Percentiles rank a stretch among this genome's conserved stretches.
Conservation (phyloP, 2,888 invertebrate genomes). For the Acronicta alni region DNA sequence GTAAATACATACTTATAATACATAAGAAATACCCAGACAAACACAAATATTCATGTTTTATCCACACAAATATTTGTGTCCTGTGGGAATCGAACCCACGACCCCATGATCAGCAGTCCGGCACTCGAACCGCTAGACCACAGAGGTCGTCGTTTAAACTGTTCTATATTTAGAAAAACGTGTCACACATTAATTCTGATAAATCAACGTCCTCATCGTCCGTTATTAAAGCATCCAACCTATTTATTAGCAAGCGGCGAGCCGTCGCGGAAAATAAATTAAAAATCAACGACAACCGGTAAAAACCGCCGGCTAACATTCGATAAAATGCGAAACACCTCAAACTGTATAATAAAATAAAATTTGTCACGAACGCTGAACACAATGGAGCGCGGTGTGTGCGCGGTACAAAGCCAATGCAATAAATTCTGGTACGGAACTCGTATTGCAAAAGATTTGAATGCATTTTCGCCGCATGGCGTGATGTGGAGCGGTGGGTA, state of each 20-base stretch:
- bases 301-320: constrained; percentile 41
- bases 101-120: too few species aligned
- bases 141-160: too few species aligned
- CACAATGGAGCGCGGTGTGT: constrained; percentile 74
- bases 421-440: constrained; percentile 78
- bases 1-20: too few species aligned
- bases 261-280: constrained; percentile 9
- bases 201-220: constrained; percentile 26
- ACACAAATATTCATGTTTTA: too few species aligned
- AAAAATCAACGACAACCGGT: constrained; percentile 27
- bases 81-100: too few species aligned
- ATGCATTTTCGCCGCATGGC: constrained; percentile 76
- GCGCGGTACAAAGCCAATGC: constrained; percentile 79
- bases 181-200: constrained; percentile 31
- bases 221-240: constrained; percentile 31
- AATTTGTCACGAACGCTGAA: constrained; percentile 74
- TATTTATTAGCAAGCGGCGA: constrained; percentile 9
- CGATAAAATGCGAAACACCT: constrained; percentile 53
- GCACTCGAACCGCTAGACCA: too few species aligned
- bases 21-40: too few species aligned
- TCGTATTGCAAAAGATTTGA: constrained; percentile 79
- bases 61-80: too few species aligned
- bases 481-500: constrained; percentile 18
- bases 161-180: constrained; percentile 43
- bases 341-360: constrained; percentile 68